Evolutionary conservation across 2,888 invertebrate genomes (phyloP).

Genomic region (Ormyrus thymus): DNA sequence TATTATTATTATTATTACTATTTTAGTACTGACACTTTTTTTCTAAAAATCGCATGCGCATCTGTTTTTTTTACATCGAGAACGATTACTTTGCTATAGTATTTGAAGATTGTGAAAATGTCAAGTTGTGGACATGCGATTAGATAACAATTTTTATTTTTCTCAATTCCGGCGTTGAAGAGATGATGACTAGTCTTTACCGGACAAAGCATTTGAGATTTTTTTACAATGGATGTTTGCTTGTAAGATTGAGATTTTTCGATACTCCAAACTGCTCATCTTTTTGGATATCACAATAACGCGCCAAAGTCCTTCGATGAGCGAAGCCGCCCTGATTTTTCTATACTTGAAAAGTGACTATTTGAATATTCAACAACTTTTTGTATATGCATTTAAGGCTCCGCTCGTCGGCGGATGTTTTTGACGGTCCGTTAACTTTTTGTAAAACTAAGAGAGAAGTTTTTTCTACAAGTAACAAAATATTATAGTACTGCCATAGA

Average conservation of each 20-base stretch:
- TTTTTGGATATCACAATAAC: conserved; percentile 46
- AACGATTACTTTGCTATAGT: conserved; percentile 49
- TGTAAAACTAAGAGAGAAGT: conserved; percentile 55
- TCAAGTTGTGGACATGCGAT: conserved; percentile 60
- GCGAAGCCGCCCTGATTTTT: conserved; percentile 40
- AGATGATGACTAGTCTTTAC: conserved; percentile 72
- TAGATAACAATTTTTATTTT: conserved; percentile 60
- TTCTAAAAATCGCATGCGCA: conserved; percentile 53
- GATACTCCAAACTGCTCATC: conserved; percentile 55
- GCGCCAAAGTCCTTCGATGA: conserved; percentile 45
- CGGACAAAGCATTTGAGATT: conserved; percentile 71
- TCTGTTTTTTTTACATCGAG: conserved; percentile 39
- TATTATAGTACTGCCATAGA: conserved; percentile 63
- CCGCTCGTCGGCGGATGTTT: conserved; percentile 52
- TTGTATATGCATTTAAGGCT: conserved; percentile 30
- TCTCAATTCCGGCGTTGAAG: conserved; percentile 64
- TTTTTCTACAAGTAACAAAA: conserved; percentile 67
- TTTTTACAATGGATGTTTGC: conserved; percentile 63
- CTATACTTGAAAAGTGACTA: conserved; percentile 42
- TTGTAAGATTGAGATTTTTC: conserved; percentile 63
- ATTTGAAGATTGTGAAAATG: conserved; percentile 38
- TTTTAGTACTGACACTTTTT: conserved; percentile 51
- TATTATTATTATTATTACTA: conserved; percentile 60
- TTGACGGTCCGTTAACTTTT: conserved; percentile 53
- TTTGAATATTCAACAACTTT: not conserved